Base-by-base conservation (phyloP, 2,113 vertebrate species). In the Rhinopomastus cyanomelas region DNA sequence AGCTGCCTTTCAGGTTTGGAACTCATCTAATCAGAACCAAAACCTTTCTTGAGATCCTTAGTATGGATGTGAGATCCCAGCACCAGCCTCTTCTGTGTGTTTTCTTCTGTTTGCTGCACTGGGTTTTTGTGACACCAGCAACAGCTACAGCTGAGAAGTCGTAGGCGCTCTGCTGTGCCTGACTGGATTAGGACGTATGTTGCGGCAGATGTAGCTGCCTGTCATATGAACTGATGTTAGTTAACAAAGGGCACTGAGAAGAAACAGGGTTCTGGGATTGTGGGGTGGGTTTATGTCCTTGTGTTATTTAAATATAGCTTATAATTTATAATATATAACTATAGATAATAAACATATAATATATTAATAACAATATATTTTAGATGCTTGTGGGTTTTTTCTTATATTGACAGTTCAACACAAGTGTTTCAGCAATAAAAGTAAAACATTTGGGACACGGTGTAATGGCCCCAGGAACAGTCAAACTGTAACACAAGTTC, bases 31-130 rank as follows among this genome's bases (percentile, higher is more conserved):
- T 39, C 3, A 9, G 4, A 37, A 22, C 1, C 6, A 16, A 25
- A 2, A 3, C 22, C 10, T 12, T 0, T 8, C 4, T 9, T 0
- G 1, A 25, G 39, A 7, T 13, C 46, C 9, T 42, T 5, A 0
- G 6, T 19, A 18, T 64, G 51, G n/a, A 14, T 49, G 30, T 44
- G 4, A 4, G 21, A 21, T 74, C 34, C 49, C 49, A 34, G 23
- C 27, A 25, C n/a, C 1, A 2, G 8, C 7, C 11, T 23, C 11
- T 25, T 17, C 71, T 11, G 5, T 16, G 3, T 0, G 1, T 9
- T 32, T 55, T 21, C 66, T 8, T 20, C 27, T 32, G 56, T 26
- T 51, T 8, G 15, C 7, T 1, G 2, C 1, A 0, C 7, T 4
- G 1, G 34, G 22, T 6, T 20, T 5, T 30, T 22, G 55, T n/a